Evolutionary conservation across 2,113 vertebrate genomes (phyloP), one percentile per base, ranked within the genome.

Genomic region (Tetraodon nigroviridis): DNA sequence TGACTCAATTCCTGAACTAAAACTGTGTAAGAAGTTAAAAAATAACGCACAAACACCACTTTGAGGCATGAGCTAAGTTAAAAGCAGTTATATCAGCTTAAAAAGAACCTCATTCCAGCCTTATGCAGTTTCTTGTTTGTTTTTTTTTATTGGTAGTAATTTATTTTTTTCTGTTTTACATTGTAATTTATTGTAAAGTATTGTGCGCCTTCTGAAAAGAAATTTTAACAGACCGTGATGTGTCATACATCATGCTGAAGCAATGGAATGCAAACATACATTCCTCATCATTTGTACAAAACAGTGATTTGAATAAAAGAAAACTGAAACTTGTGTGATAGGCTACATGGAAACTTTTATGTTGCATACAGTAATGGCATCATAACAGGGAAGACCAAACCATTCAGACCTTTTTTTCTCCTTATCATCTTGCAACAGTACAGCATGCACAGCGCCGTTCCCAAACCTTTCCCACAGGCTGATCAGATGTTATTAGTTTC

Each of bases 401-500:
- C 10, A 37, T 10, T 32, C 32, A 37, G 29, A 24, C 5, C 8
- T 32, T 32, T 32, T 32, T 32, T 7, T 7, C 29, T 32, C 29
- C 8, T 10, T 32, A 27, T 27, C 24, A 27, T 27, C 2, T 27
- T 27, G 1, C 7, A 1, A 10, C 7, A 48, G 19, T 15, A 29
- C 58, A 58, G 19, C 49, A 14, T 27, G 11, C 21, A 47, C 53
- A 58, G 27, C 22, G 44, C 47, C 21, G 46, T 4, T 56, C 14
- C 29, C 55, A 56, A 14, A 51, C 21, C 20, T 37, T n/a, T 11
- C 54, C 2, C 29, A 62, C 55, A 62, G 61, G 51, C 22, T 71
- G 32, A 37, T 37, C 42, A 27, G 40, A 52, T 40, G 29, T 78
- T 29, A 55, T 13, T 91, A 4, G 11, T 14, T 51, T 89, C 70